These are phyloP conservation scores for Lacerta bilineata DNA, from an alignment of 2,797 vertebrate genomes.

Conservation along the genomic window DNA sequence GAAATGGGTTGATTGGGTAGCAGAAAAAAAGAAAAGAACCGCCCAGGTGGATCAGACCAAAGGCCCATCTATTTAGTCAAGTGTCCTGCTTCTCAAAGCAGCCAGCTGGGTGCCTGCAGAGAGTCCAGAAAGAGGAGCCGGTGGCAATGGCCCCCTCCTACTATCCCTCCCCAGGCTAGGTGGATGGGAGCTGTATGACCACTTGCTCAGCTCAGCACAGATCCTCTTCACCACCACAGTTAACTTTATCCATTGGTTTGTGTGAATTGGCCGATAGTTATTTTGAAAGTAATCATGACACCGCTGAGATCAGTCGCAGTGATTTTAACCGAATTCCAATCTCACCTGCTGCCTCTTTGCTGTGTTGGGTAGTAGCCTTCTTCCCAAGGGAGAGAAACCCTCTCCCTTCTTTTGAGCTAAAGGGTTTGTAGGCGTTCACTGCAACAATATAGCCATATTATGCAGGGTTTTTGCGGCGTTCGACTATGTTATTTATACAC, in stretches of 20 bases:
- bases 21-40: background rate
- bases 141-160: background rate
- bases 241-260: background rate
- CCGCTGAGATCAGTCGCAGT: background rate
- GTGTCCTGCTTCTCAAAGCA: no score
- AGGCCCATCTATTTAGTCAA: background rate
- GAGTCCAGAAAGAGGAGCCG: background rate
- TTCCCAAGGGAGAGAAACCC: background rate
- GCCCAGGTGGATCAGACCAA: background rate
- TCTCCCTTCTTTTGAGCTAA: background rate
- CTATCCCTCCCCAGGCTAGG: background rate
- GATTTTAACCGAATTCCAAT: slow-evolving; percentile 12
- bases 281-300: background rate
- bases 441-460: background rate
- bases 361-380: background rate
- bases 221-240: background rate
- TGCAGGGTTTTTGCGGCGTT: background rate
- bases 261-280: background rate
- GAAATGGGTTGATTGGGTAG: no score
- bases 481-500: slow-evolving; percentile 13
- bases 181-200: no score
- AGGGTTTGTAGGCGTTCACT: background rate
- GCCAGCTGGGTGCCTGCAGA: no score
- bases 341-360: background rate
- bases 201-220: background rate